Evolutionary conservation across 2,888 invertebrate genomes (phyloP).

Genomic region (Mactromeris polynyma): DNA sequence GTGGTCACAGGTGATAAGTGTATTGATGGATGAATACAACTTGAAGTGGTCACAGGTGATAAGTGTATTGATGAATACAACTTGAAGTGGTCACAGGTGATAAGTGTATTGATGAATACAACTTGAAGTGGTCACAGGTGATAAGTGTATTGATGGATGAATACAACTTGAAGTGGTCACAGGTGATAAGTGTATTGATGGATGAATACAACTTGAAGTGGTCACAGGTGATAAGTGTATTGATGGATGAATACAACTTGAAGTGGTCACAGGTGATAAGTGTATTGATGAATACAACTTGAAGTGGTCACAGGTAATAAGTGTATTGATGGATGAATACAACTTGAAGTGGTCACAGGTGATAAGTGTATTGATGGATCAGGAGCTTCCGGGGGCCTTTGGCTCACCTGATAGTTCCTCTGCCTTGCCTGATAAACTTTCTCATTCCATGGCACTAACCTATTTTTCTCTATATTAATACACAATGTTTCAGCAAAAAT

Average conservation of each 20-base stretch:
- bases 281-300: conserved; percentile 54
- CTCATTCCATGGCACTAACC: too few relatives aligned
- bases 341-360: conserved; percentile 34
- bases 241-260: conserved; percentile 33
- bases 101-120: conserved; percentile 54
- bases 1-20: conserved; percentile 40
- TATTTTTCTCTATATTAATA: too few relatives aligned
- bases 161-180: conserved; percentile 31
- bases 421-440: too few relatives aligned
- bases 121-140: too few relatives aligned
- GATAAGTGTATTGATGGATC: conserved; percentile 50
- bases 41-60: too few relatives aligned
- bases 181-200: conserved; percentile 51
- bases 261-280: conserved; percentile 40
- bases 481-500: too few relatives aligned
- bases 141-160: conserved; percentile 34
- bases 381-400: too few relatives aligned
- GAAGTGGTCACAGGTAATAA: too few relatives aligned
- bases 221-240: too few relatives aligned
- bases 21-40: conserved; percentile 58
- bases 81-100: conserved; percentile 30
- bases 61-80: conserved; percentile 38
- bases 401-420: too few relatives aligned
- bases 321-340: conserved; percentile 40
- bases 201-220: conserved; percentile 57